These are phyloP conservation scores for Pempheris klunzingeri DNA, from an alignment of 2,797 vertebrate species.

Conservation along the genomic window DNA sequence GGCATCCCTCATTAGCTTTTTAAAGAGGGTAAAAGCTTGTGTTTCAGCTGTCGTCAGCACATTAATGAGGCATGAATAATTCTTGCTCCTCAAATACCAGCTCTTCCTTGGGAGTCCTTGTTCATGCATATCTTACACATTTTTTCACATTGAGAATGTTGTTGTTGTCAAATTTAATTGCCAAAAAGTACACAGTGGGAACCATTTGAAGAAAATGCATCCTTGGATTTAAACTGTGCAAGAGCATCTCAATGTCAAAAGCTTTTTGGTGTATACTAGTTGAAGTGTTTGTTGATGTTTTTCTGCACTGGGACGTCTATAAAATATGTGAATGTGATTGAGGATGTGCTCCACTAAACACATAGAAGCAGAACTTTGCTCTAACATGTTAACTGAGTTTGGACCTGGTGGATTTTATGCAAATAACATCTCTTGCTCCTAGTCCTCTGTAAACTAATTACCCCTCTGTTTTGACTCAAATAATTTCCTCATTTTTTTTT, in stretches of 20 bases:
- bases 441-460: neutral
- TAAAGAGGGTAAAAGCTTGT: constrained; percentile 41
- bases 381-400: constrained; percentile 33
- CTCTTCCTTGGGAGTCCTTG: constrained; percentile 25
- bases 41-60: constrained; percentile 40
- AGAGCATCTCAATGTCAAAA: constrained; percentile 66
- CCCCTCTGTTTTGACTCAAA: constrained; percentile 4
- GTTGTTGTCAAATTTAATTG: constrained; percentile 24
- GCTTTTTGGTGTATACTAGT: neutral
- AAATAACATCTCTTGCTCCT: constrained; percentile 35
- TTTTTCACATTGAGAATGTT: constrained; percentile 65
- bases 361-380: neutral
- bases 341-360: neutral
- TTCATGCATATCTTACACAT: constrained; percentile 2
- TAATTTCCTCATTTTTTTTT: constrained; percentile 48
- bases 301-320: constrained; percentile 6
- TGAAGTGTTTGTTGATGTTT: neutral
- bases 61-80: constrained; percentile 60
- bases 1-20: constrained; percentile 47
- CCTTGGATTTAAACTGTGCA: constrained; percentile 4
- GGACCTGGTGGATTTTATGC: constrained; percentile 6
- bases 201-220: constrained; percentile 18
- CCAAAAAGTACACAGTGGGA: neutral
- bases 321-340: neutral
- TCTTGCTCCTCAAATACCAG: constrained; percentile 39